Base-by-base conservation (phyloP, 30 jellyfish, hydroid and myxozoan genomes). In the Hydra vulgaris region DNA sequence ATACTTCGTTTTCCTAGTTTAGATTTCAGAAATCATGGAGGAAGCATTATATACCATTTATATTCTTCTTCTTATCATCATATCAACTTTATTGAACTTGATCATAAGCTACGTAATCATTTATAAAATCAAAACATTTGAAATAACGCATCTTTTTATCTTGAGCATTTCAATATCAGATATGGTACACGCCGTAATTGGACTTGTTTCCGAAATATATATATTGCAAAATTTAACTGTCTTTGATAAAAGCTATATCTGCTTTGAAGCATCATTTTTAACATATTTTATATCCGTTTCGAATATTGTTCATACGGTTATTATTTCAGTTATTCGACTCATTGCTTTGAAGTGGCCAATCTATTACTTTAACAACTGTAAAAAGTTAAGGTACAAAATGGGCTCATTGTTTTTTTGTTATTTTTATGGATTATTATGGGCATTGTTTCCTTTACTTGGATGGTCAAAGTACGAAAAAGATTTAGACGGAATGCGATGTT, bases 381-480 rank as follows among this genome's bases (percentile, higher is more conserved):
- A 53, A 23, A 71, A 20, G 1, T 15, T 23, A 15, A 20, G 26
- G 27, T 71, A 17, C 20, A 71, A 17, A 20, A 12, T 20, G 1
- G 27, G 18, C 23, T 15, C 7, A 17, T 15, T 71, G 21, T 53
- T 17, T 27, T 71, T 71, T 71, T 71, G 79, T 71, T 71, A 71
- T 71, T 17, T 17, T n/a, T 71, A 71, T 27, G 79, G 79, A 71
- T 71, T 27, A 15, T 15, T 20, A 71, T 71, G 79, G 79, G 27
- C 79, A 0, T 71, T 53, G 1, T 71, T 71, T 5, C 79, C 79
- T 0, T 15, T 71, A 27, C 18, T 71, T 20, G 20, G 27, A 1
- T 23, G 27, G 27, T 71, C 79, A 71, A 71, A 71, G 27, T 71
- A 71, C 53, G 53, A 27, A 23, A 27, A 23, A 17, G 79, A 71